phyloP scores from a whole-genome alignment of 2,113 vertebrate genomes.

The Tringa solitaria region DNA sequence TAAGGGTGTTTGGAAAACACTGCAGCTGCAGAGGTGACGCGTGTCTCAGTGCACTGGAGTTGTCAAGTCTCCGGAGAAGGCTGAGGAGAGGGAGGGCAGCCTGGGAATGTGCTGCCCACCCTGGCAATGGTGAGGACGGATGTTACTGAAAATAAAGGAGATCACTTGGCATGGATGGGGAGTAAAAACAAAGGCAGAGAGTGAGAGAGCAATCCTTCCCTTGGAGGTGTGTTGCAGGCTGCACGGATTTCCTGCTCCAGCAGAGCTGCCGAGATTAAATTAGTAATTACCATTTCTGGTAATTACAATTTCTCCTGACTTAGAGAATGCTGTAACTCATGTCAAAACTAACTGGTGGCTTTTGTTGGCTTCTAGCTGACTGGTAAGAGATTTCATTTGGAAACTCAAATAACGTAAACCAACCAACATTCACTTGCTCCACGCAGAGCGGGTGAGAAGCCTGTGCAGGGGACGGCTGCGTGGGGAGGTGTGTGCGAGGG shows the following conservation, averaged over 20 bases:
- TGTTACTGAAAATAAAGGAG: neutral
- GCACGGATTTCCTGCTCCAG: neutral
- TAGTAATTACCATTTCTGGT: slow-evolving; percentile 53
- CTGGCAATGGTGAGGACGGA: neutral
- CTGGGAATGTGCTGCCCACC: neutral
- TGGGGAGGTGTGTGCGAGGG: neutral
- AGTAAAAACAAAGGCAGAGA: neutral
- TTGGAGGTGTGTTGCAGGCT: slow-evolving; percentile 1
- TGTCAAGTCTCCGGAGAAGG: neutral
- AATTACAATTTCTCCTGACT: slow-evolving; percentile 52
- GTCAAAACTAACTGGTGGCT: slow-evolving; percentile 29
- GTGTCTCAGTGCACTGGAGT: neutral
- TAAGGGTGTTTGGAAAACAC: neutral
- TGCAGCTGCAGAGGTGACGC: neutral
- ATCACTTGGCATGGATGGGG: neutral
- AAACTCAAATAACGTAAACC: slow-evolving; percentile 4
- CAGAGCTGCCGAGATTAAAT: slow-evolving; percentile 38
- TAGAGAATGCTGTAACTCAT: slow-evolving; percentile 45
- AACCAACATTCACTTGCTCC: neutral
- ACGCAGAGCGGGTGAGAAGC: neutral
- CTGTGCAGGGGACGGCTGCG: neutral
- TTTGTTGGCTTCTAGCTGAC: slow-evolving; percentile 20
- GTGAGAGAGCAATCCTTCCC: neutral
- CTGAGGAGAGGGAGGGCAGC: neutral
- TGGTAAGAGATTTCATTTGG: slow-evolving; percentile 19